These are phyloP conservation scores for Sciaenops ocellatus DNA, from an alignment of 2,797 vertebrate genomes.

Conservation along the genomic window DNA sequence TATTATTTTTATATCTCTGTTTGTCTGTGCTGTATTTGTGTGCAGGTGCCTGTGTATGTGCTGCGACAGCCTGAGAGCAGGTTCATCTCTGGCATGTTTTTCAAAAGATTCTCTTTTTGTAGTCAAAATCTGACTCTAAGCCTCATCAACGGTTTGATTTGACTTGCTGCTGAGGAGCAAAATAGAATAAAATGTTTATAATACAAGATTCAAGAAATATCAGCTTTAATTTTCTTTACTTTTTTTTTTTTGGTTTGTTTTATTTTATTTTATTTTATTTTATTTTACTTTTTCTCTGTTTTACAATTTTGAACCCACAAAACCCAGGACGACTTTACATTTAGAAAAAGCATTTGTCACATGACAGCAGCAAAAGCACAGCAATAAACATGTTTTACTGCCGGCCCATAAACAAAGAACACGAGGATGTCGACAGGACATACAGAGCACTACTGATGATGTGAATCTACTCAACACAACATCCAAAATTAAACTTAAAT, in stretches of 20 bases:
- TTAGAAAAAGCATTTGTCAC: constrained; percentile 28
- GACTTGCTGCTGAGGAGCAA: not conserved
- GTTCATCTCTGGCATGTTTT: not conserved
- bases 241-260: not conserved
- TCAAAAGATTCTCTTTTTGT: constrained; percentile 7
- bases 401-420: constrained; percentile 40
- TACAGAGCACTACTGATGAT: constrained; percentile 21
- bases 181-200: not conserved
- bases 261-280: not conserved
- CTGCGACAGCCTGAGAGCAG: not conserved
- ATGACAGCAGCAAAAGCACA: constrained; percentile 45
- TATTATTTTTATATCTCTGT: constrained; percentile 15
- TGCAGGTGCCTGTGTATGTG: not conserved
- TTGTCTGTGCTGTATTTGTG: not conserved
- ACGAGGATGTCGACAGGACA: constrained; percentile 28
- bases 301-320: not conserved
- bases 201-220: not conserved
- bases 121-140: constrained; percentile 1
- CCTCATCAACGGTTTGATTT: not conserved
- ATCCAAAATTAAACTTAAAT: constrained; percentile 15
- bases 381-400: constrained; percentile 52
- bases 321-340: constrained; percentile 29
- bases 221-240: not conserved
- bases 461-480: constrained; percentile 36
- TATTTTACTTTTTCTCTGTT: not conserved